Evolutionary conservation across 2,113 vertebrate species (phyloP).

Genomic region (Macheiramphus alcinus): DNA sequence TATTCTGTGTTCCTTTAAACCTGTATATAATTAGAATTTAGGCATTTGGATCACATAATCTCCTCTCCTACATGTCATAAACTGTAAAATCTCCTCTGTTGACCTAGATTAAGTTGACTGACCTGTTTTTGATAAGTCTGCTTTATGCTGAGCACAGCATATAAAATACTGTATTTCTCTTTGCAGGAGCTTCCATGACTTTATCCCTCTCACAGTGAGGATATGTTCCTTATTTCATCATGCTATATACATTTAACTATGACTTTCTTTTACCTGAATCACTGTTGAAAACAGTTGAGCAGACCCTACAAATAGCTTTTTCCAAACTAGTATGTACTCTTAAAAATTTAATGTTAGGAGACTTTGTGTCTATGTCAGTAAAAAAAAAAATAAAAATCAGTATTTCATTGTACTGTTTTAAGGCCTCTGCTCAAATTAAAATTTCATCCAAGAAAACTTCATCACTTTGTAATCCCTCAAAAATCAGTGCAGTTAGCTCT

Average conservation of each 20-base stretch:
- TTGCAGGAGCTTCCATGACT: background rate
- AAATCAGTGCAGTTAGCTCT: background rate
- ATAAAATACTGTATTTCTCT: background rate
- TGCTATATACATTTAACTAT: background rate
- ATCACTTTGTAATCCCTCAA: background rate
- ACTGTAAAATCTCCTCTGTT: background rate
- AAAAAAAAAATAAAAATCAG: background rate
- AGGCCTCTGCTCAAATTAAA: constrained; percentile 23
- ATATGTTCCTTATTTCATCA: background rate
- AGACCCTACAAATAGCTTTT: background rate
- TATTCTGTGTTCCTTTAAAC: background rate
- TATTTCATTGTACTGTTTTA: background rate
- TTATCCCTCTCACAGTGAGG: background rate
- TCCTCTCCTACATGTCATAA: background rate
- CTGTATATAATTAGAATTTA: background rate
- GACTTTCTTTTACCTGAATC: background rate
- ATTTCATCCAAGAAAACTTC: constrained; percentile 23
- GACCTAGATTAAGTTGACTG: background rate
- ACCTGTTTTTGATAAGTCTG: background rate
- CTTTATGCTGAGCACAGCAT: background rate
- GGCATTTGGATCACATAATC: background rate
- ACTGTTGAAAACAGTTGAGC: background rate
- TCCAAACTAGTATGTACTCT: background rate
- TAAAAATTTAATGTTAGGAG: background rate
- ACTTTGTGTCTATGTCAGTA: background rate